Evolutionary conservation across 2,797 vertebrate species (phyloP).

Genomic region (Paguma larvata): DNA sequence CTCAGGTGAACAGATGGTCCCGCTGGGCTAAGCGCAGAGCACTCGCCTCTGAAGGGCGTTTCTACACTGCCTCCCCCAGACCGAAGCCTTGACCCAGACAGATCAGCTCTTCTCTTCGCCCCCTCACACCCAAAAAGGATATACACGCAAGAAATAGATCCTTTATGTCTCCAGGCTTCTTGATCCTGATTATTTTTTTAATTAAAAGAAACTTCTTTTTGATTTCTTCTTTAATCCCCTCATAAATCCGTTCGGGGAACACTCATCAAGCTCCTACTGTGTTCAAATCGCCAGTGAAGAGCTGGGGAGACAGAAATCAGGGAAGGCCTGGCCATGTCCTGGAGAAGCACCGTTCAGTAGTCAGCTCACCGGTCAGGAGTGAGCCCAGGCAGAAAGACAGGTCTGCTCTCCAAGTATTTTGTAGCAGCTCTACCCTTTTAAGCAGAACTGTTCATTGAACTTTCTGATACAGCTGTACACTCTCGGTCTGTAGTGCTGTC

Average conservation of each 20-base stretch:
- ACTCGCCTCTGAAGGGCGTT: neutral
- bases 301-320: neutral
- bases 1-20: neutral
- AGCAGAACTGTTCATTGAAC: constrained; percentile 28
- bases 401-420: neutral
- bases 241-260: neutral
- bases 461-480: neutral
- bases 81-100: neutral
- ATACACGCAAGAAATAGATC: constrained; percentile 29
- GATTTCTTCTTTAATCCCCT: neutral
- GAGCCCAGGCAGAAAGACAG: neutral
- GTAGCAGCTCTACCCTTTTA: neutral
- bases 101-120: neutral
- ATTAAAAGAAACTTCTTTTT: constrained; percentile 32
- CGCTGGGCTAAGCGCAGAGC: neutral
- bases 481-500: neutral
- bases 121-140: neutral
- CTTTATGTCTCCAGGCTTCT: neutral
- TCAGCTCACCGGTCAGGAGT: neutral
- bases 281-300: neutral
- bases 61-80: neutral
- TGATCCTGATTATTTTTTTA: constrained; percentile 3
- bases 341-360: neutral
- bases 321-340: neutral
- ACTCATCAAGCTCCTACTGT: neutral